A percentile compares a stretch with the other conserved stretches of the same genome.
Conservation (phyloP, 2,113 vertebrate genomes). For the Muntiacus muntjak region DNA sequence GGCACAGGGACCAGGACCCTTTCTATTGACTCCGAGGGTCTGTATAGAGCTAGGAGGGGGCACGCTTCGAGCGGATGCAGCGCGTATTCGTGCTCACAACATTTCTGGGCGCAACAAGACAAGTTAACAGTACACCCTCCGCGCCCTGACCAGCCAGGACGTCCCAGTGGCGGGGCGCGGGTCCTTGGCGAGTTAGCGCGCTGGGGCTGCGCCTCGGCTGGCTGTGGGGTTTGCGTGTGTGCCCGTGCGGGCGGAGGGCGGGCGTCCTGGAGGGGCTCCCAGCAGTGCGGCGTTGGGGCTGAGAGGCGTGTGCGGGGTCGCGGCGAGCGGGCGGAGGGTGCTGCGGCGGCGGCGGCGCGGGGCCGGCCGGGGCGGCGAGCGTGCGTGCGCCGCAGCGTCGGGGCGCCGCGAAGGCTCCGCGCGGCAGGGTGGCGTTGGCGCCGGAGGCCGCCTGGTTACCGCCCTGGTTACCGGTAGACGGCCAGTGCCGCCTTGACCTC, state of each 20-base stretch:
- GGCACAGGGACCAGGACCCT: not conserved
- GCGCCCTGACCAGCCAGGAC: too few relatives aligned
- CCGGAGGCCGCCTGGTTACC: not conserved
- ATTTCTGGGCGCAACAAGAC: not conserved
- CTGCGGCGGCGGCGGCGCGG: fast-evolving
- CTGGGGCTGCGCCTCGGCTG: not conserved
- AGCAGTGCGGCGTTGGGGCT: fast-evolving
- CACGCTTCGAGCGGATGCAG: fast-evolving
- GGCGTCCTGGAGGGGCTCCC: fast-evolving
- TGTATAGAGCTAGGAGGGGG: not conserved
- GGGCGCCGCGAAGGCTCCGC: fast-evolving
- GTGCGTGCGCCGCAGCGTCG: not conserved
- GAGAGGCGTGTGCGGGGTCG: not conserved
- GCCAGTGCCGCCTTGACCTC: not conserved
- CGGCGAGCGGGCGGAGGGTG: fast-evolving
- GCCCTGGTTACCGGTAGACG: fast-evolving
- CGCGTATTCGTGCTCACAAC: too few relatives aligned
- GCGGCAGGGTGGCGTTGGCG: not conserved
- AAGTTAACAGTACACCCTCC: too few relatives aligned
- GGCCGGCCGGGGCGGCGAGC: fast-evolving
- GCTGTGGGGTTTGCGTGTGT: not conserved
- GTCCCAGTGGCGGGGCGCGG: fast-evolving
- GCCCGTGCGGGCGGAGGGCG: fast-evolving
- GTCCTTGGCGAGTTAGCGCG: fast-evolving
- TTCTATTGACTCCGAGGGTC: not conserved